phyloP scores from a whole-genome alignment of 2,113 vertebrate genomes.

The Alosa alosa region DNA sequence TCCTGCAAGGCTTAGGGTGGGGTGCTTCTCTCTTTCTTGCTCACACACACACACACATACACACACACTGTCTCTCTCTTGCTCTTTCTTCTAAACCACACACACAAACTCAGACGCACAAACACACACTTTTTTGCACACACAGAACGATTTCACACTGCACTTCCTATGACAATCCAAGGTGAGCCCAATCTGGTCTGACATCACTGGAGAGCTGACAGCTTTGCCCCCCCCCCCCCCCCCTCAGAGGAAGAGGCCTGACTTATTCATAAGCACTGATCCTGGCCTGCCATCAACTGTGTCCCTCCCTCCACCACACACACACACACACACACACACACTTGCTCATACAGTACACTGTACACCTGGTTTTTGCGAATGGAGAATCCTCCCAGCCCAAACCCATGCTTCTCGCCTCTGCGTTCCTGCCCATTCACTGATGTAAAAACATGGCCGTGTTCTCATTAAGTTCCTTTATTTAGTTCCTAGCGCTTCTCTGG shows the following conservation, averaged over 20 bases:
- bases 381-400: not conserved
- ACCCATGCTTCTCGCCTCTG: not conserved
- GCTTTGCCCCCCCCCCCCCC: constrained; percentile 13
- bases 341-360: not conserved
- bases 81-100: not conserved
- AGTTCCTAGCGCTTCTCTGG: too few species aligned
- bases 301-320: constrained; percentile 44
- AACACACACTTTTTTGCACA: not conserved
- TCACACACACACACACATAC: not conserved
- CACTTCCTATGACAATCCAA: constrained; percentile 17
- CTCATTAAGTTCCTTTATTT: not conserved
- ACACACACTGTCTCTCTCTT: not conserved
- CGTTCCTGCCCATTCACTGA: not conserved
- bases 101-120: not conserved
- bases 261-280: constrained; percentile 21
- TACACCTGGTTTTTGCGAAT: not conserved
- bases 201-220: constrained; percentile 15
- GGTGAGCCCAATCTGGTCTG: constrained; percentile 9
- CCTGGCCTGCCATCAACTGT: constrained; percentile 65
- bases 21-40: not conserved
- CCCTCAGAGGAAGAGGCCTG: not conserved
- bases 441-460: not conserved
- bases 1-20: not conserved
- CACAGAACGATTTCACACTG: constrained; percentile 14
- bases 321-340: constrained; percentile 10